phyloP scores from a whole-genome alignment of 2,888 invertebrate genomes.

The Pharmacophagus antenor region DNA sequence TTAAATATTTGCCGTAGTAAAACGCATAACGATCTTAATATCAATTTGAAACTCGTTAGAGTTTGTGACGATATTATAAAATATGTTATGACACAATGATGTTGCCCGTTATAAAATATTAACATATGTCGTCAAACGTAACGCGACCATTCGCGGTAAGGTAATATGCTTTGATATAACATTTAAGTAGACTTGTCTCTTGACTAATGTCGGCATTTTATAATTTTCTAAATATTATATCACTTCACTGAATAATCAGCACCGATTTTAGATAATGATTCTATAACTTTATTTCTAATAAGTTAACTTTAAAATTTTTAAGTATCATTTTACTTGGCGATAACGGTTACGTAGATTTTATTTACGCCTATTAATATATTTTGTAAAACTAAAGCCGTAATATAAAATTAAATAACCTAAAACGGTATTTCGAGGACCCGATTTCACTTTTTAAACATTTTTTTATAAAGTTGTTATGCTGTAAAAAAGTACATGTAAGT shows the following conservation, averaged over 20 bases:
- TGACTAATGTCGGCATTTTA: neutral
- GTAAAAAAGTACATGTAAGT: neutral
- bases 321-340: too few species aligned
- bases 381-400: too few species aligned
- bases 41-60: neutral
- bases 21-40: slow-evolving; percentile 8
- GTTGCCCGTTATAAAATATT: neutral
- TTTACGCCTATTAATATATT: too few species aligned
- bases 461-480: neutral
- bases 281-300: too few species aligned
- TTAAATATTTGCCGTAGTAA: neutral
- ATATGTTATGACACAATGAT: slow-evolving; percentile 1
- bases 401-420: too few species aligned
- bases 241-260: too few species aligned
- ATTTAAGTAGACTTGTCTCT: neutral
- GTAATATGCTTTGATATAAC: neutral
- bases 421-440: too few species aligned
- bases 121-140: neutral
- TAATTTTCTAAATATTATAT: too few species aligned
- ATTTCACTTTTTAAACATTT: neutral
- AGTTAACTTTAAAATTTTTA: too few species aligned
- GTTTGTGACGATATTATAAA: neutral
- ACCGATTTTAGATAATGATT: too few species aligned
- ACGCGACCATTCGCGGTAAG: neutral
- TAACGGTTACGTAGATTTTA: too few species aligned